phyloP scores from a whole-genome alignment of 2,888 invertebrate genomes.

The Ennomos erosarius region DNA sequence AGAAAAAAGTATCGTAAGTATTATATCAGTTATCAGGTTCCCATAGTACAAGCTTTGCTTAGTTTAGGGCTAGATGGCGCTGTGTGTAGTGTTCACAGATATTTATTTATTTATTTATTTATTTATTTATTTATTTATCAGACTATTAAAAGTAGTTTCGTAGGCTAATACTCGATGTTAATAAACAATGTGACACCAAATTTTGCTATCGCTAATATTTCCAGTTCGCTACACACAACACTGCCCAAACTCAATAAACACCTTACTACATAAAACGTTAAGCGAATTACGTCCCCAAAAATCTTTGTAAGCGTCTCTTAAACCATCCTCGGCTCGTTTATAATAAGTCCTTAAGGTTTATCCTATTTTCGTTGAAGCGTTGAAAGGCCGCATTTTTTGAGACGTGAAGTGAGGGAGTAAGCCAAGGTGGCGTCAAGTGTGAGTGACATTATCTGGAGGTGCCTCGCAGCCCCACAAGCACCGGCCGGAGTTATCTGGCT shows the following conservation, averaged over 20 bases:
- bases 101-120: no score
- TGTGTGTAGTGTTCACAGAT: no score
- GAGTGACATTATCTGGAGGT: constrained; percentile 74
- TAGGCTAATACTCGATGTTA: neutral
- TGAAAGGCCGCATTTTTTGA: constrained; percentile 48
- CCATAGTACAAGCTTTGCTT: no score
- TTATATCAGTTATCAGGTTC: no score
- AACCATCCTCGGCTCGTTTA: constrained; percentile 42
- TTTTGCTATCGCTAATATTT: constrained; percentile 2
- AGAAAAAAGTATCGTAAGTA: no score
- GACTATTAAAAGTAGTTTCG: no score
- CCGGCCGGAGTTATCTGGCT: constrained; percentile 62
- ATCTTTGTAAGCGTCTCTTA: constrained; percentile 26
- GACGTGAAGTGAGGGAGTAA: constrained; percentile 53
- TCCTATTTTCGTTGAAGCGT: constrained; percentile 55
- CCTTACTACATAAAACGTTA: constrained; percentile 25
- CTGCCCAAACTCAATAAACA: constrained; percentile 19
- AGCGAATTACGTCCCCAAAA: constrained; percentile 28
- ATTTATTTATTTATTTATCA: no score
- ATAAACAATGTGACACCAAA: constrained; percentile 2
- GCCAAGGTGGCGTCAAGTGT: constrained; percentile 63
- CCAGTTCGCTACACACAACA: neutral
- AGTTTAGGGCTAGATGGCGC: no score
- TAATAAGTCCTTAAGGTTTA: constrained; percentile 58
- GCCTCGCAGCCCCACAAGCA: constrained; percentile 56